phyloP scores from a whole-genome alignment of 2,888 invertebrate species.

The Callyntrura sp. region DNA sequence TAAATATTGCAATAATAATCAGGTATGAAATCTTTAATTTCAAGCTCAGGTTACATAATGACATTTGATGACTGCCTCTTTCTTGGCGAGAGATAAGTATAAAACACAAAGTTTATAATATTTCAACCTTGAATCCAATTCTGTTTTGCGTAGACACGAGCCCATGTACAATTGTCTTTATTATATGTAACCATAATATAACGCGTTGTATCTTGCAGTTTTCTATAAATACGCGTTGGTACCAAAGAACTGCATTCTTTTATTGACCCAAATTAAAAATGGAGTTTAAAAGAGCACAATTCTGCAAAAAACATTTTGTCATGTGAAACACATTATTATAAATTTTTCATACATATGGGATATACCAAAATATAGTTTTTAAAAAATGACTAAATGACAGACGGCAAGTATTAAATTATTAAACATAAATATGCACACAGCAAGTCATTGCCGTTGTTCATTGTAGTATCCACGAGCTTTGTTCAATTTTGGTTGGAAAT shows the following conservation, averaged over 20 bases:
- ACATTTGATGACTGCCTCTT: slow-evolving; percentile 40
- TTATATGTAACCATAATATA: no score
- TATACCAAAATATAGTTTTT: no score
- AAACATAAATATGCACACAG: no score
- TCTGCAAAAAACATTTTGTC: background rate
- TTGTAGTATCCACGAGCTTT: background rate
- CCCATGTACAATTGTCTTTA: background rate
- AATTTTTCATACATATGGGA: background rate
- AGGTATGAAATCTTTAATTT: slow-evolving; percentile 68
- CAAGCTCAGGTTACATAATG: slow-evolving; percentile 49
- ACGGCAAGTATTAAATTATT: no score
- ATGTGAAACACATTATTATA: no score
- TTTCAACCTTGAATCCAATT: slow-evolving; percentile 46
- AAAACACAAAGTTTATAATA: slow-evolving; percentile 8
- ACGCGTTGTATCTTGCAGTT: background rate
- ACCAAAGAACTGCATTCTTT: background rate
- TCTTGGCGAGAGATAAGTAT: no score
- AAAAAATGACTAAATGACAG: no score
- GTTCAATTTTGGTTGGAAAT: no score
- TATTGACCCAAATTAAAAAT: slow-evolving; percentile 33
- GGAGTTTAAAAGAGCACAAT: background rate
- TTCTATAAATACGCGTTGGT: background rate
- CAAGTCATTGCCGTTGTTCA: background rate
- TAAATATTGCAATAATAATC: slow-evolving; percentile 49
- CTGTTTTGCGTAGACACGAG: background rate